Percentiles rank a stretch among this genome's conserved stretches.
Evolutionary conservation across 2,113 vertebrate species (phyloP).

Genomic region (Cyphomyrus plagiostoma): DNA sequence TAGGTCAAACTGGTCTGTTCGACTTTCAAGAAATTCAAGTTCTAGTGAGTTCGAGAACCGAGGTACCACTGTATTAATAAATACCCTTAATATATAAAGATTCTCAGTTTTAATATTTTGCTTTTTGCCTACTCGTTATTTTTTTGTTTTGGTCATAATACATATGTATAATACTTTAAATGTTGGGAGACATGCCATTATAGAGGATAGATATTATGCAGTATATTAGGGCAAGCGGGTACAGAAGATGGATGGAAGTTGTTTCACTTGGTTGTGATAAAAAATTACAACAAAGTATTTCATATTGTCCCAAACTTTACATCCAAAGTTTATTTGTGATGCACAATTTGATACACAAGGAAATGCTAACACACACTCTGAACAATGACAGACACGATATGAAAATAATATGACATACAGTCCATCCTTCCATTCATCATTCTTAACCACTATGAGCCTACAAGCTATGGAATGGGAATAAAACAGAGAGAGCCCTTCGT

Average conservation of each 20-base stretch:
- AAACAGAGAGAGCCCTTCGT: neutral
- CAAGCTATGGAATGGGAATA: neutral
- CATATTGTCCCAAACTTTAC: too few relatives aligned
- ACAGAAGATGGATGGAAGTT: neutral
- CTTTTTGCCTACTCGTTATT: neutral
- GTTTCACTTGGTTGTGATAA: too few relatives aligned
- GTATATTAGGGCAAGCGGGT: neutral
- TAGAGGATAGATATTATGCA: neutral
- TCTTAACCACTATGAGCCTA: neutral
- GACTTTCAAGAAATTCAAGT: too few relatives aligned
- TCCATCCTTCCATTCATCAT: neutral
- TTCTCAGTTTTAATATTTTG: neutral
- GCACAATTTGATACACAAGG: neutral
- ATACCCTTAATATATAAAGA: neutral
- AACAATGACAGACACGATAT: neutral
- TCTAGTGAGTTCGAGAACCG: too few relatives aligned
- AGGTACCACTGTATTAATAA: neutral
- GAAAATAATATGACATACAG: neutral
- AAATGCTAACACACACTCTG: neutral
- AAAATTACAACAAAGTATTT: too few relatives aligned
- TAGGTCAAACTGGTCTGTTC: too few relatives aligned
- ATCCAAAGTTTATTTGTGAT: too few relatives aligned
- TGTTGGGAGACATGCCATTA: neutral
- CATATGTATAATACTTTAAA: neutral
- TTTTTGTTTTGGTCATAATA: neutral